These are phyloP conservation scores for Ceyx margarethae DNA, from an alignment of 2,113 vertebrate genomes.

Conservation along the genomic window DNA sequence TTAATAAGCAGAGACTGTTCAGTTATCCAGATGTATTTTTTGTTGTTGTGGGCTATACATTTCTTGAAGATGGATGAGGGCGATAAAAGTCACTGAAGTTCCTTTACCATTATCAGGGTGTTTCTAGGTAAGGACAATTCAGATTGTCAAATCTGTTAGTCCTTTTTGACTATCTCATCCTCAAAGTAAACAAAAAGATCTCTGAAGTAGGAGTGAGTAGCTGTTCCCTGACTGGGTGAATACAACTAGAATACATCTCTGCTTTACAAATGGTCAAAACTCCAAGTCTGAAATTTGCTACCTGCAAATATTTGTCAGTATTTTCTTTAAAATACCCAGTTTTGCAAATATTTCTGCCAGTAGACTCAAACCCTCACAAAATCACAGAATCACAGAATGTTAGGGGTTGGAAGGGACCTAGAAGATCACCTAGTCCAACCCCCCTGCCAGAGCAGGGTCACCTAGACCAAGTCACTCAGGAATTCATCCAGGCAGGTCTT, in stretches of 20 bases:
- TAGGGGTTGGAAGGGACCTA: too few relatives aligned
- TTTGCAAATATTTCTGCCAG: neutral
- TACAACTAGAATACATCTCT: neutral
- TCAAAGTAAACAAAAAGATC: neutral
- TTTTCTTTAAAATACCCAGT: neutral
- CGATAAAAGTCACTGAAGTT: neutral
- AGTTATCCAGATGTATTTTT: neutral
- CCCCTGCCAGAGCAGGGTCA: too few relatives aligned
- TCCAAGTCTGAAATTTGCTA: neutral
- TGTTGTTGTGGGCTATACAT: neutral
- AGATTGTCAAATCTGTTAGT: neutral
- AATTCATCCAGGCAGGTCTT: too few relatives aligned
- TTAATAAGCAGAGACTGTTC: neutral
- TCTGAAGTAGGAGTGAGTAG: neutral
- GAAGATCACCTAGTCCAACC: too few relatives aligned
- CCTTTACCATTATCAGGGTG: neutral
- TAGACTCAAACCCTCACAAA: neutral
- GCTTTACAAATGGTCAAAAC: neutral
- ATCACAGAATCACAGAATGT: too few relatives aligned
- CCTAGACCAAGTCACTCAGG: too few relatives aligned
- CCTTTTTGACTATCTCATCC: neutral
- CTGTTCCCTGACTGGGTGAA: neutral
- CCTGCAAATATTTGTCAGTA: neutral
- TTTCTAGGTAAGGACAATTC: neutral
- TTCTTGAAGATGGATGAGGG: neutral